Base-by-base conservation (phyloP, 2,888 invertebrate genomes). In the Opisthograptis luteolata region DNA sequence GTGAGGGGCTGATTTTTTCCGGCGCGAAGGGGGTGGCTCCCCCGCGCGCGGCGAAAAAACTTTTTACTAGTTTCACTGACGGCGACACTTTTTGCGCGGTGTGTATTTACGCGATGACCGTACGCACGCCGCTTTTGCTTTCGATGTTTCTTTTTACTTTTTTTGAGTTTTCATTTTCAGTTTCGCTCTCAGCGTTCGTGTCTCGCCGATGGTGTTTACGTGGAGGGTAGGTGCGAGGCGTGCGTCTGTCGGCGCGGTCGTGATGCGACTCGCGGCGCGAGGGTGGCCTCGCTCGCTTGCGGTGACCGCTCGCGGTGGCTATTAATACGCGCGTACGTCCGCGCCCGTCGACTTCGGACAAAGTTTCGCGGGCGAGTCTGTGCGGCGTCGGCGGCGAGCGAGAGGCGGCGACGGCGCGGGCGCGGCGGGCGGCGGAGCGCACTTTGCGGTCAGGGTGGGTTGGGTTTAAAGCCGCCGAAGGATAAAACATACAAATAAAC, bases 381-480 rank as follows among this genome's bases (percentile, higher is more conserved):
- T 80, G 79, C 77, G 77, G 75, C 82, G 56, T 50, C 78, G 81
- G 81, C 79, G 84, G 84, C 81, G 82, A 79, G 79, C 77, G 84
- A 80, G 87, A 84, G 84, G 85, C 84, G 83, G 80, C 82, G 84
- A 79, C 82, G 81, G 83, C 80, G 84, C 82, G 87, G 92, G 91
- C 87, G 91, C 92, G 91, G 92, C 84, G 88, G 90, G 89, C 81
- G 87, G 86, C 81, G 84, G 87, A 85, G 88, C 88, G 92, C 86
- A 89, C 91, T 92, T 92, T 93, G 93, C 91, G 93, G 93, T 93
- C 92, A 87, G 85, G 87, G 92, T 92, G 93, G 93, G 93, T 92
- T 89, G 93, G 93, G 93, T 93, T 90, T 92, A 91, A 92, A 91
- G 92, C 91, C 91, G 91, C 92, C 92, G 92, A 92, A 92, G 92